phyloP scores from a whole-genome alignment of 2,113 vertebrate species.

The Motacilla tschutschensis region DNA sequence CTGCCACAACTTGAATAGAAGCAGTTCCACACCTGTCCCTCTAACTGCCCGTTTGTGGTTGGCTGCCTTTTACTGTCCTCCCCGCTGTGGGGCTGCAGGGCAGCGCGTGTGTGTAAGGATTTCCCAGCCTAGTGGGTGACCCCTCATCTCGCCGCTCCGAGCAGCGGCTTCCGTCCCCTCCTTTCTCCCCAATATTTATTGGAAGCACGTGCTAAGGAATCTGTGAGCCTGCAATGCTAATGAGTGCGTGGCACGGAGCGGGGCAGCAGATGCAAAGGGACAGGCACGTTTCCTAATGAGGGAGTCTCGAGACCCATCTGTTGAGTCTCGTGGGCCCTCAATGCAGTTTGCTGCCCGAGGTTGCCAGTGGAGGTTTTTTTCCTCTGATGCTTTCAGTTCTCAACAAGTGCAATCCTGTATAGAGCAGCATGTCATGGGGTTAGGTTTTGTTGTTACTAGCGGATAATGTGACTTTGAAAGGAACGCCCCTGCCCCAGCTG shows the following conservation, averaged over 20 bases:
- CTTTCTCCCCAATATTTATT: slow-evolving; percentile 39
- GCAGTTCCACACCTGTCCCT: slow-evolving; percentile 51
- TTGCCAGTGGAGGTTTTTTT: slow-evolving; percentile 40
- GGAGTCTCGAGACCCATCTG: slow-evolving; percentile 69
- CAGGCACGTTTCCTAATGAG: slow-evolving; percentile 18
- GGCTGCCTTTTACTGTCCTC: slow-evolving; percentile 32
- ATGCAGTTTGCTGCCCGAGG: slow-evolving; percentile 52
- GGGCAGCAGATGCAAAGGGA: slow-evolving; percentile 51
- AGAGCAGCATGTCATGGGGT: slow-evolving; percentile 65
- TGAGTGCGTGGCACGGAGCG: not conserved
- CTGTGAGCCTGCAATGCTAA: slow-evolving; percentile 11
- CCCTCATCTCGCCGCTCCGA: not conserved
- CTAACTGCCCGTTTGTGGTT: slow-evolving; percentile 21
- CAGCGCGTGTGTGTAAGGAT: not conserved
- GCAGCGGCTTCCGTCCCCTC: not conserved
- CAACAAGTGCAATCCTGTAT: slow-evolving; percentile 73
- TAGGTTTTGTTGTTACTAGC: slow-evolving; percentile 71
- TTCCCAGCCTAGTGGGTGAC: not conserved
- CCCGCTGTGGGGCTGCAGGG: not conserved
- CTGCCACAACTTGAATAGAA: slow-evolving; percentile 9
- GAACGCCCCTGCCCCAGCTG: slow-evolving; percentile 39
- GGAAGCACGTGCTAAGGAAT: slow-evolving; percentile 69
- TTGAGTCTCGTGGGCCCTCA: slow-evolving; percentile 64
- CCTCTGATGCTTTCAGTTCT: slow-evolving; percentile 62
- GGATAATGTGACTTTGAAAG: slow-evolving; percentile 79